phyloP scores from a whole-genome alignment of 53 echinoderm and acorn worm species.

The Actinopyga echinites region DNA sequence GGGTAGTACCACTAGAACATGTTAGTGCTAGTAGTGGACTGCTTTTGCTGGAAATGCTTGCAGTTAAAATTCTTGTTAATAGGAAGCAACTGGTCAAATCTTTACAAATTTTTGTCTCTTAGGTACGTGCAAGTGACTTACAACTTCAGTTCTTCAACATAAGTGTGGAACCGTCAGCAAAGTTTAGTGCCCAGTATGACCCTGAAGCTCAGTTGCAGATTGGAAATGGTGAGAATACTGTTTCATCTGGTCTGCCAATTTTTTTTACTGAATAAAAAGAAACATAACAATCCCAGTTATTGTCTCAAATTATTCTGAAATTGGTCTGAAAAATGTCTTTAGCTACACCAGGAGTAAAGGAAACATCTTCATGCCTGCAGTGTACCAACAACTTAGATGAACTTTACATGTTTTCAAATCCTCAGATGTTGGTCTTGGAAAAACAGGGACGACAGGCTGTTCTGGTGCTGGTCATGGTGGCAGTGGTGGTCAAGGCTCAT shows the following conservation, averaged over 20 bases:
- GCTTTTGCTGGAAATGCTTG: too few relatives aligned
- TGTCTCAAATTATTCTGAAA: neutral
- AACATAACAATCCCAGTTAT: too few relatives aligned
- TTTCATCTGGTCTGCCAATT: neutral
- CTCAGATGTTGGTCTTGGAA: slow-evolving; percentile 63
- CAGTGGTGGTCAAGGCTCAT: slow-evolving; percentile 74
- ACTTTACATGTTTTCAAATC: neutral
- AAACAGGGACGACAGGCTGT: slow-evolving; percentile 51
- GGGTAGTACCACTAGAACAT: too few relatives aligned
- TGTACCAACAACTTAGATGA: neutral
- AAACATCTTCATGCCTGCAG: neutral
- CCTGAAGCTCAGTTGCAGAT: slow-evolving; percentile 10
- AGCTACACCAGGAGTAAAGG: neutral
- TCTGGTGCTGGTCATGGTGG: slow-evolving; percentile 88
- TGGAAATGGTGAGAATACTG: neutral
- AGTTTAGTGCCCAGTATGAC: slow-evolving; percentile 30
- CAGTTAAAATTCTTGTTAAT: too few relatives aligned
- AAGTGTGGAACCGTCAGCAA: slow-evolving; percentile 76
- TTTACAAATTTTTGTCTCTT: neutral
- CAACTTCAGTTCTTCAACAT: slow-evolving; percentile 64
- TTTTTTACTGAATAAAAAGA: neutral
- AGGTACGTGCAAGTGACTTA: slow-evolving; percentile 79
- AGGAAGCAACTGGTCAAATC: too few relatives aligned
- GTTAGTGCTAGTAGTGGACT: too few relatives aligned
- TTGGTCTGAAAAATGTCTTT: neutral